Evolutionary conservation across 2,113 vertebrate genomes (phyloP), one percentile per base, ranked within the genome.

Genomic region (Sardina pilchardus): DNA sequence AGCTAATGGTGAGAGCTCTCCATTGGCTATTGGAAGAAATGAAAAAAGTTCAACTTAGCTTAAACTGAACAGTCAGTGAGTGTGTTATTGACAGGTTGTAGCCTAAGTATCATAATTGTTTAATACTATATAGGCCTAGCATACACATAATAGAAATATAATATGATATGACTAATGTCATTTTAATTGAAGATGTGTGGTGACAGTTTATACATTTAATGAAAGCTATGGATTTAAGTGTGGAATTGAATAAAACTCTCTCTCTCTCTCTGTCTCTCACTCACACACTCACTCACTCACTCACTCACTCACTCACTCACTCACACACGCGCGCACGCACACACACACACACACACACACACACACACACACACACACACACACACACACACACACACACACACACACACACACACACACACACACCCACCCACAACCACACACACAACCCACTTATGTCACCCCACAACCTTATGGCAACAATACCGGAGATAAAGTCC

Each of bases 401-500:
- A 44, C 44, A 44, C 44, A 44, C 44, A 44, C 44, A 44, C 44
- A 44, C 44, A 30, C 24, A 63, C 24, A 63, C n/a, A 63, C 21
- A 63, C 59, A 71, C 63, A 71, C 63, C 10, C 59, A 67, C 59
- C 26, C 59, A 67, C 59, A 67, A 24, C 5, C 59, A 26, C 63
- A 71, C 63, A 71, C 63, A 71, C 24, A 63, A 63, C 21, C 24
- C 56, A 24, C 24, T n/a, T 63, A 63, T 71, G 26, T 71, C 63
- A 71, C 63, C 63, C 63, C 63, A 12, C 63, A 71, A 71, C 84
- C 50, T 94, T 87, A 88, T 92, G 91, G 91, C 91, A 92, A 90
- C 91, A 91, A 92, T 92, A 92, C 91, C 92, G 91, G 90, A 94
- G 92, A 94, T 94, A 93, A 93, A 94, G 92, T 93, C 91, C 88